Evolutionary conservation across 2,888 invertebrate genomes (phyloP).

Genomic region (Ormia ochracea): DNA sequence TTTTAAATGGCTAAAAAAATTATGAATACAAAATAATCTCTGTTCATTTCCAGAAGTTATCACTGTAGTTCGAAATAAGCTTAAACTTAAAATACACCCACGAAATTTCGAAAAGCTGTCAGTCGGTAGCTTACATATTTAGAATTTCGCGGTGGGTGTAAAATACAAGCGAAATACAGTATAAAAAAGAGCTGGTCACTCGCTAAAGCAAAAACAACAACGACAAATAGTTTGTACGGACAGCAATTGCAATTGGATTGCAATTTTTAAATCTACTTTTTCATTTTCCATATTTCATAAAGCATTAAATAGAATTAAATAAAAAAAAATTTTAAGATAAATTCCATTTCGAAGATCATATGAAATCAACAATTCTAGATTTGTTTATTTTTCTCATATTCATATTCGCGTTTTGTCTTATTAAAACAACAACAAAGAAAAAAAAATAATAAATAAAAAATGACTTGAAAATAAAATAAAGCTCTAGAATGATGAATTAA

Average conservation of each 20-base stretch:
- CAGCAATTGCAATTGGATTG: conserved; percentile 35
- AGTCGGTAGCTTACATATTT: conserved; percentile 49
- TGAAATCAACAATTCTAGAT: conserved; percentile 36
- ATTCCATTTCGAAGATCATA: conserved; percentile 43
- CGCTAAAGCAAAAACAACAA: conserved; percentile 5
- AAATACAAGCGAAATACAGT: conserved; percentile 14
- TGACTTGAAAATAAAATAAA: conserved; percentile 10
- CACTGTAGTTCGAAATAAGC: conserved; percentile 24
- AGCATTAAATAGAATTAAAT: neutral
- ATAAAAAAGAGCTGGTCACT: conserved; percentile 39
- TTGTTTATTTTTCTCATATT: conserved; percentile 26
- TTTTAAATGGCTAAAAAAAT: too few relatives aligned
- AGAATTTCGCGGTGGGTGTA: conserved; percentile 44
- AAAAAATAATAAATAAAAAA: too few relatives aligned
- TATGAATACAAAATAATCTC: too few relatives aligned
- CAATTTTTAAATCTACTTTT: neutral
- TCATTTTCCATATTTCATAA: neutral
- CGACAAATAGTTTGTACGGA: neutral
- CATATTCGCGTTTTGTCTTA: neutral
- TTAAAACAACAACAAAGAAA: neutral
- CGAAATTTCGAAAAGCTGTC: conserved; percentile 10
- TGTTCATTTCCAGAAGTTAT: neutral
- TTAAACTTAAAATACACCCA: conserved; percentile 20
- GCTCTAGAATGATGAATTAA: conserved; percentile 26
- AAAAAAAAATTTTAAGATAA: neutral